phyloP scores from a whole-genome alignment of 2,888 invertebrate species.

The Branchipolynoe longqiensis region DNA sequence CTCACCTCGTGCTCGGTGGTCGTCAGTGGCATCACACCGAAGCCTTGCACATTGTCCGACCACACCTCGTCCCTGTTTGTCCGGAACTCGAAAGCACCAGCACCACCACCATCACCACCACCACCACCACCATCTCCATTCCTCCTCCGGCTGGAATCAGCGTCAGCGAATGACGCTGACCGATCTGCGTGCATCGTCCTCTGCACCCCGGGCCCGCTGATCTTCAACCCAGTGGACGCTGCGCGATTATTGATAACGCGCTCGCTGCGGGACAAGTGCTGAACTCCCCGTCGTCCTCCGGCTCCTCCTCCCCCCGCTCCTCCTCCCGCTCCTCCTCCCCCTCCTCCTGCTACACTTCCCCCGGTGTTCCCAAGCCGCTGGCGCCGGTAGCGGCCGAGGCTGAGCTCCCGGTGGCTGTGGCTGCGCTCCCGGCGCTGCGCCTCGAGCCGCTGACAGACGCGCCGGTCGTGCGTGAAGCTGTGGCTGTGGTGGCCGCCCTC shows the following conservation, averaged over 20 bases:
- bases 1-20: constrained; percentile 19
- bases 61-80: constrained; percentile 9
- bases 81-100: neutral
- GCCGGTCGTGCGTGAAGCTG: constrained; percentile 41
- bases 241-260: neutral
- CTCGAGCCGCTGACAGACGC: constrained; percentile 12
- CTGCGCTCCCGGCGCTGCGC: neutral
- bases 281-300: too few species aligned
- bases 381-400: neutral
- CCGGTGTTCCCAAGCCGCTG: neutral
- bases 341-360: too few species aligned
- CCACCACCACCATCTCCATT: too few species aligned
- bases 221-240: neutral
- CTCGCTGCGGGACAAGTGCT: too few species aligned
- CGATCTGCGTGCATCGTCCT: neutral
- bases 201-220: neutral
- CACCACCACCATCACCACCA: neutral
- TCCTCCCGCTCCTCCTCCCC: too few species aligned
- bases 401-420: constrained; percentile 8
- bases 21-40: constrained; percentile 5
- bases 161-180: neutral
- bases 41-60: neutral
- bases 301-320: too few species aligned
- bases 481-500: constrained; percentile 48
- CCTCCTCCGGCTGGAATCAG: too few species aligned